These are phyloP conservation scores for Phoenicopterus ruber DNA, from an alignment of 2,113 vertebrate species.

Conservation along the genomic window DNA sequence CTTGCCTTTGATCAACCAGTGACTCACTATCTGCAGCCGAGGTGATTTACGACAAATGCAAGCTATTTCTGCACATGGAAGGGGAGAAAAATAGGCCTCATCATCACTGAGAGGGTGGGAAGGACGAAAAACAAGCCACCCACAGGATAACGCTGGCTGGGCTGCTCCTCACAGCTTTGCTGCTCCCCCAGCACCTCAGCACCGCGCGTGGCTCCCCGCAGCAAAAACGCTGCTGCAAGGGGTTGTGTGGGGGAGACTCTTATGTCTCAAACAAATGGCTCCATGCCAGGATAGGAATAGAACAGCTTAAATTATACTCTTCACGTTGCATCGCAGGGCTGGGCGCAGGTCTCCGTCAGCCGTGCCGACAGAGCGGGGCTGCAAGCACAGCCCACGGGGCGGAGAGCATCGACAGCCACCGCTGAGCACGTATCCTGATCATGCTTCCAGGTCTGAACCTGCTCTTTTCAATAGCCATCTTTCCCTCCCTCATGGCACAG, in stretches of 20 bases:
- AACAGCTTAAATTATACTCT: not conserved
- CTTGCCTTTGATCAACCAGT: conserved; percentile 51
- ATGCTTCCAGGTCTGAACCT: not conserved
- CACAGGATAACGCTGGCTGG: not conserved
- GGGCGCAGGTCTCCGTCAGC: not conserved
- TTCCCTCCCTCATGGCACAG: not conserved
- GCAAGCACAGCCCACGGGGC: not conserved
- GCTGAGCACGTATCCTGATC: not conserved
- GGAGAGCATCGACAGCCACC: accelerated
- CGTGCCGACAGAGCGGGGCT: not conserved
- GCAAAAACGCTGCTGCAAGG: not conserved
- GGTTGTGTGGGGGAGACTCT: not conserved
- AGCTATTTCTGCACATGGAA: conserved; percentile 51
- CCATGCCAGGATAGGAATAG: not conserved
- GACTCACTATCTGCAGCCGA: conserved; percentile 54
- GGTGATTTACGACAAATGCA: conserved; percentile 30
- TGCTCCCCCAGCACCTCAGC: not conserved
- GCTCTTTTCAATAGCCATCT: not conserved
- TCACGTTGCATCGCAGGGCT: accelerated
- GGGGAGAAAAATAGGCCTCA: conserved; percentile 37
- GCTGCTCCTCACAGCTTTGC: not conserved
- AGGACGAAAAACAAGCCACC: not conserved
- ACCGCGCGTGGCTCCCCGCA: not conserved
- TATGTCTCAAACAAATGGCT: not conserved
- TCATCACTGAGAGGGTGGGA: not conserved